Evolutionary conservation across 2,113 vertebrate species (phyloP), one percentile per base, ranked within the genome.

Genomic region (Catagonus wagneri): DNA sequence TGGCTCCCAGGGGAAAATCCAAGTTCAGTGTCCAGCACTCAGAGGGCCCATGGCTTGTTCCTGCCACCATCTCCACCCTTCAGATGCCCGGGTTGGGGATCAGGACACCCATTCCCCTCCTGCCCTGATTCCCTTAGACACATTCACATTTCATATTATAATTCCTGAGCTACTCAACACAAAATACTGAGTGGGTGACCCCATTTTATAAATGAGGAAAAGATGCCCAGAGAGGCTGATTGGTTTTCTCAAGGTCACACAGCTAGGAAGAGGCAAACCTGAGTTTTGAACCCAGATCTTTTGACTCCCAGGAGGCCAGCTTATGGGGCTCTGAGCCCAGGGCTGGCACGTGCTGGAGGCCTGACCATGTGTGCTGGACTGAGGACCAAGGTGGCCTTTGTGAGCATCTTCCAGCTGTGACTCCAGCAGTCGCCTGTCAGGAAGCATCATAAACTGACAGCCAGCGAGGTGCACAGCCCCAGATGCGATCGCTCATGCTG

Each of bases 381-480:
- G 3, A 6, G 1, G 15, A 3, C 15, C 14, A 1, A 6, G 22
- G 25, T 17, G 6, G 44, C 13, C 4, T 22, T 52, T 23, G 34
- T 3, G 2, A 34, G 54, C 4, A 0, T 61, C 36, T 22, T 39
- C 15, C 16, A 25, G 65, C 44, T 58, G 32, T 27, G 16, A 6
- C 0, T 11, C 58, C n/a, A 69, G 71, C 0, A 3, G 23, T 68
- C 68, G 78, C 85, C 83, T 61, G 44, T 72, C 6, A n/a, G 54
- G 85, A 96, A 96, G 34, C 34, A 56, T 79, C 16, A 1, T 74
- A 80, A 97, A 96, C 2, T 52, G 68, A 89, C 94, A 84, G 54
- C 74, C 97, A 20, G 44, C 68, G 56, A 61, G 91, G 81, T 71
- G 10, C 32, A 44, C 92, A 65, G 54, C 16, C 78, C 84, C 32